These are phyloP conservation scores for Lutraria lutraria DNA, from an alignment of 2,888 invertebrate species.

Conservation along the genomic window DNA sequence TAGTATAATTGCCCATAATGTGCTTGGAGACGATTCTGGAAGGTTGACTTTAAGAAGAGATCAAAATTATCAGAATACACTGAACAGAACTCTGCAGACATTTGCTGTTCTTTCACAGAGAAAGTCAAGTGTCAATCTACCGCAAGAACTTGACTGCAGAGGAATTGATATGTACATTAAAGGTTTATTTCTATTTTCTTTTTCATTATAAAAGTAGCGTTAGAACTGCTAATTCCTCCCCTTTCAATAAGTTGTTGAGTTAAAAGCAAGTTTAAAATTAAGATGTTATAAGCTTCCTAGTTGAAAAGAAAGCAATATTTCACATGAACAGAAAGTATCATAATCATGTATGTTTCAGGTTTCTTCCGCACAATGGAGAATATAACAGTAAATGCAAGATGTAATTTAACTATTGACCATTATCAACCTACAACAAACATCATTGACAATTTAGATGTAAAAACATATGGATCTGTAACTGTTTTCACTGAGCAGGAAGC, in stretches of 20 bases:
- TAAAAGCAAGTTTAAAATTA: too few species aligned
- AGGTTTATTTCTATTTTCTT: slow-evolving; percentile 61
- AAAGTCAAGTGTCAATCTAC: slow-evolving; percentile 70
- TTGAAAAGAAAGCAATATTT: too few species aligned
- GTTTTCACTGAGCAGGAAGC: slow-evolving; percentile 74
- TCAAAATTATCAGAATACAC: slow-evolving; percentile 69
- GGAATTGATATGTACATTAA: slow-evolving; percentile 75
- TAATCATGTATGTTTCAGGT: slow-evolving; percentile 66
- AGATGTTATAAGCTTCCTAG: too few species aligned
- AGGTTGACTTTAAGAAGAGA: slow-evolving; percentile 65
- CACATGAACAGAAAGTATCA: too few species aligned
- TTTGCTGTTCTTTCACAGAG: slow-evolving; percentile 73
- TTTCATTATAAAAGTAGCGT: too few species aligned
- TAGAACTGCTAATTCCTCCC: too few species aligned
- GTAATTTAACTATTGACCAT: slow-evolving; percentile 76
- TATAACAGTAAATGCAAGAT: slow-evolving; percentile 75
- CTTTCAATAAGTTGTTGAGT: too few species aligned
- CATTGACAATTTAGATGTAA: slow-evolving; percentile 76
- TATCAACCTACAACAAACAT: slow-evolving; percentile 61
- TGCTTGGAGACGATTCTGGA: slow-evolving; percentile 75
- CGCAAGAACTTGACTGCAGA: slow-evolving; percentile 74
- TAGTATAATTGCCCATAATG: slow-evolving; percentile 58
- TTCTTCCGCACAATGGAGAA: slow-evolving; percentile 64
- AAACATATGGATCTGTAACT: slow-evolving; percentile 76
- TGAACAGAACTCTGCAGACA: slow-evolving; percentile 69